A percentile compares a stretch with the other conserved stretches of the same genome.
Evolutionary conservation across 1,140 invertebrate genomes (phyloP).

Genomic region (Rhizoglyphus robini): DNA sequence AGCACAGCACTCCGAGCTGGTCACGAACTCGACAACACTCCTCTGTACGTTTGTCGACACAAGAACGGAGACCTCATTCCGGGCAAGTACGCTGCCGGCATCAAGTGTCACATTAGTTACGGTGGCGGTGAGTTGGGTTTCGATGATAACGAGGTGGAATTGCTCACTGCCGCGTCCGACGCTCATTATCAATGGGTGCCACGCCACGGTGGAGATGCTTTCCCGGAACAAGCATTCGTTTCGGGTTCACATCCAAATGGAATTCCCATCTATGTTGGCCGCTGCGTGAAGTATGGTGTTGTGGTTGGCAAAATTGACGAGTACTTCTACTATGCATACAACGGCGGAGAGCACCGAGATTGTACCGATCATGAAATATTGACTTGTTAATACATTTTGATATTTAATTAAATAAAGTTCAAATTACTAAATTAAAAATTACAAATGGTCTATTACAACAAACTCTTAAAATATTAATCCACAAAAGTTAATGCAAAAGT

Average conservation of each 20-base stretch:
- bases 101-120: constrained; percentile 4
- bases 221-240: background rate
- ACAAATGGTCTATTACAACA: too few species aligned
- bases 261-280: constrained; percentile 5
- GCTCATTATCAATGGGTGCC: constrained; percentile 4
- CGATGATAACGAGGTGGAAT: background rate
- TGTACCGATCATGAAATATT: background rate
- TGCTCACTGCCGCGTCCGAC: background rate
- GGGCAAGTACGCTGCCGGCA: background rate
- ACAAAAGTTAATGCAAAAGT: too few species aligned
- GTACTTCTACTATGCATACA: constrained; percentile 3
- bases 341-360: background rate
- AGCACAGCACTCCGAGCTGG: background rate
- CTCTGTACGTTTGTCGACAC: constrained; percentile 13
- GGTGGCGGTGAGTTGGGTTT: constrained; percentile 2
- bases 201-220: background rate
- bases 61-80: constrained; percentile 1
- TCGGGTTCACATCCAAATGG: background rate
- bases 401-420: too few species aligned
- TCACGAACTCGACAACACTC: background rate
- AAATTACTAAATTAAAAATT: too few species aligned
- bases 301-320: constrained; percentile 13
- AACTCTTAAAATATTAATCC: too few species aligned
- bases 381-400: background rate
- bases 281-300: background rate